A percentile compares a stretch with the other conserved stretches of the same genome.
phyloP scores from a whole-genome alignment of 2,888 invertebrate species.

The Nomada fabriciana region DNA sequence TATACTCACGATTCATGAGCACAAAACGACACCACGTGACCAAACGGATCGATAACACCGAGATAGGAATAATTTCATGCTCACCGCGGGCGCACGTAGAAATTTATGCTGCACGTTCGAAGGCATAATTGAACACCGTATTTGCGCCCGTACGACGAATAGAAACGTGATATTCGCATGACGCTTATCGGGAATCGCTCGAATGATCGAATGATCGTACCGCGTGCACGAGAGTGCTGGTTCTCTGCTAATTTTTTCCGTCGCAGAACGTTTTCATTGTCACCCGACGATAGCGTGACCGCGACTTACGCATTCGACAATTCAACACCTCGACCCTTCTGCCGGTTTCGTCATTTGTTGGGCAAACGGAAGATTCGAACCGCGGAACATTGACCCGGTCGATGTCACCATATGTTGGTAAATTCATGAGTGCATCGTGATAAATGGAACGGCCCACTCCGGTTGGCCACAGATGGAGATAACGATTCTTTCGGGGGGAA shows the following conservation, averaged over 20 bases:
- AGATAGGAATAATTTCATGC: constrained; percentile 29
- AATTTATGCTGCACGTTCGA: not conserved
- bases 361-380: constrained; percentile 31
- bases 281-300: constrained; percentile 9
- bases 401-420: constrained; percentile 29
- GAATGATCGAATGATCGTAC: constrained; percentile 16
- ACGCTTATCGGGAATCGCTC: constrained; percentile 10
- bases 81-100: not conserved
- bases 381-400: constrained; percentile 19
- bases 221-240: constrained; percentile 7
- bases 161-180: not conserved
- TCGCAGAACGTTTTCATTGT: not conserved
- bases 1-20: constrained; percentile 22
- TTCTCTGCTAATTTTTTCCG: too few species aligned
- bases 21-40: not conserved
- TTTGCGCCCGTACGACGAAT: not conserved
- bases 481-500: not conserved
- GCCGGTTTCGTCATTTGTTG: not conserved
- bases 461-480: not conserved
- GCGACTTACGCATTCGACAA: constrained; percentile 9
- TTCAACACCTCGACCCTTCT: not conserved
- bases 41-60: constrained; percentile 48
- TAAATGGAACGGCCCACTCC: constrained; percentile 1
- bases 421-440: constrained; percentile 15
- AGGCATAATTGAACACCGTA: constrained; percentile 9